Evolutionary conservation across 2,113 vertebrate species (phyloP), one percentile per base, ranked within the genome.

Genomic region (Lota lota): DNA sequence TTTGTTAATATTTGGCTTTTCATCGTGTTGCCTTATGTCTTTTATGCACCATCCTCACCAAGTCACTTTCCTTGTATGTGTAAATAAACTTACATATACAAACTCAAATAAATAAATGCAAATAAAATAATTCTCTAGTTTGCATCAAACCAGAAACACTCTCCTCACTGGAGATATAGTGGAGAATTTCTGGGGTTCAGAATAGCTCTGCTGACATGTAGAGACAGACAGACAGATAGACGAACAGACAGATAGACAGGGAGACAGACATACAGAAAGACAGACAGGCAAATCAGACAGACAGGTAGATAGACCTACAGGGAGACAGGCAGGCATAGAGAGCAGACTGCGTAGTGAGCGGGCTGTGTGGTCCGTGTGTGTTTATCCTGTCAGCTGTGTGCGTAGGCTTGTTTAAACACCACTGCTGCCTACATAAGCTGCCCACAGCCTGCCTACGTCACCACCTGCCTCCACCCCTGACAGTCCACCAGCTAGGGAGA

Each of bases 321-420:
- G 16, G 2, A 54, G 53, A 54, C 53, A 18, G 53, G 63, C 63
- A 19, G 58, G 40, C 40, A 63, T 28, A 6, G 19, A 40, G 36
- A 1, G 16, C 17, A 18, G 72, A 53, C 53, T 2, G 16, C 4
- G n/a, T 54, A 54, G 66, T 73, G 67, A 36, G 4, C 87, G 69
- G 85, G 85, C 84, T 85, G 84, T 90, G 90, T 93, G 90, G 90
- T 93, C 92, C 62, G 17, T 68, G 63, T 84, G 79, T 91, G 89
- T 93, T 92, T 92, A 90, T 88, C 67, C 65, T 72, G 72, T n/a
- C 63, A 76, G 76, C 82, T 56, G 72, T 77, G 67, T 11, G 81
- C 79, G 71, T 71, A 77, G 75, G 59, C 80, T 85, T 88, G 83
- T 90, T 88, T 84, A 90, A 86, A 92, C 85, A 91, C 80, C 89